Base-by-base conservation (phyloP, 2,797 vertebrate species). In the Phrynocephalus vlangalii region DNA sequence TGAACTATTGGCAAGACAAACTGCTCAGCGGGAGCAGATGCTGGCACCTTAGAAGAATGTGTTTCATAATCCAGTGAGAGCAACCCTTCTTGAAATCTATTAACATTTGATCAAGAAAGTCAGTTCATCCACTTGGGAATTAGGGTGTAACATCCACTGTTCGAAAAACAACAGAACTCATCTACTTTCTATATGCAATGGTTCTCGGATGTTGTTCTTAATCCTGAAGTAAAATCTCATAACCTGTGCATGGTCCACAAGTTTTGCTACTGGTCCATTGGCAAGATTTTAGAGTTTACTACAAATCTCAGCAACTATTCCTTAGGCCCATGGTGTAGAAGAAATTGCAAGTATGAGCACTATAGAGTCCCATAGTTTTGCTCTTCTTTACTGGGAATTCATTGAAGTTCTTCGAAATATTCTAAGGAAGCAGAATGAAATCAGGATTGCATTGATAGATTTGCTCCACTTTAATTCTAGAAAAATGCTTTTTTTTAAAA, bases 1-100 rank as follows among this genome's bases (percentile, higher is more conserved):
- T 90, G 22, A 85, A 24, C 44, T 88, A 79, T 28, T 71, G 73
- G 33, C 84, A 82, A 90, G 80, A 44, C 72, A 11, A 81, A 83
- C 48, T 66, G 75, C 78, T 87, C 78, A 72, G 81, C 73, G 86
- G 79, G 92, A 92, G 38, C 76, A 87, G 6, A 79, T 76, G 84
- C 84, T 81, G 5, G 38, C 0, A 0, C 67, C 66, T 82, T 33
- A 77, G 84, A 92, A 88, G 20, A 93, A 75, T 13, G 79, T 1
- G 5, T 11, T n/a, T 75, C 30, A 83, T 85, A 89, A 80, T 63
- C 79, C 83, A 44, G 28, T 33, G 7, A 3, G 52, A 80, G 48
- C 80, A 91, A 75, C 30, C 48, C 20, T 79, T 48, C 82, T 0
- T 1, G 48, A 0, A 0, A 52, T 79, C 92, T 66, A 82, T 71